These are phyloP conservation scores for Drosophila hawaiiensis DNA, from an alignment of 2,888 invertebrate genomes.

Conservation along the genomic window DNA sequence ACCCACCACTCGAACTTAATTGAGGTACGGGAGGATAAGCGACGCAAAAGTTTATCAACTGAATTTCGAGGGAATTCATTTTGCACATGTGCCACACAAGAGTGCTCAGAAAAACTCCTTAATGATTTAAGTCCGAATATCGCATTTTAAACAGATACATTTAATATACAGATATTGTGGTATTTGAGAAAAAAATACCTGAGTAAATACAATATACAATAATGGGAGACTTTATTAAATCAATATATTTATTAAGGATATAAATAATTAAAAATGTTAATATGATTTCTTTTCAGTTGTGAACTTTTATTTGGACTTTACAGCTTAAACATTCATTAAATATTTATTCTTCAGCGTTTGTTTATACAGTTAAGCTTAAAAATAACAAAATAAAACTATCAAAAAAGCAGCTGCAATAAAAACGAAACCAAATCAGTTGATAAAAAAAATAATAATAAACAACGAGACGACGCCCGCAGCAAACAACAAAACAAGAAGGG, in stretches of 20 bases:
- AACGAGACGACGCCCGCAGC: slow-evolving; percentile 30
- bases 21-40: slow-evolving; percentile 3
- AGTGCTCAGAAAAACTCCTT: slow-evolving; percentile 5
- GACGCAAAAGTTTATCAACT: slow-evolving; percentile 53
- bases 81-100: slow-evolving; percentile 21
- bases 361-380: slow-evolving; percentile 4
- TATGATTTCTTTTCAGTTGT: not conserved
- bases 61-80: slow-evolving; percentile 7
- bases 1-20: slow-evolving; percentile 26
- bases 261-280: too few species aligned
- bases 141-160: not conserved
- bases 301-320: not conserved
- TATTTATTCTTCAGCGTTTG: not conserved
- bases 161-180: not conserved
- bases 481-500: slow-evolving; percentile 22
- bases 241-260: not conserved
- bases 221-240: not conserved
- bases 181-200: not conserved
- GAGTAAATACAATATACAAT: not conserved
- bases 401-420: slow-evolving; percentile 23
- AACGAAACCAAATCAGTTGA: slow-evolving; percentile 44
- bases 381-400: slow-evolving; percentile 24
- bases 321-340: not conserved
- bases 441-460: slow-evolving; percentile 27
- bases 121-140: not conserved